phyloP scores from a whole-genome alignment of 2,797 vertebrate species.

The Mormyrops attenuatus region DNA sequence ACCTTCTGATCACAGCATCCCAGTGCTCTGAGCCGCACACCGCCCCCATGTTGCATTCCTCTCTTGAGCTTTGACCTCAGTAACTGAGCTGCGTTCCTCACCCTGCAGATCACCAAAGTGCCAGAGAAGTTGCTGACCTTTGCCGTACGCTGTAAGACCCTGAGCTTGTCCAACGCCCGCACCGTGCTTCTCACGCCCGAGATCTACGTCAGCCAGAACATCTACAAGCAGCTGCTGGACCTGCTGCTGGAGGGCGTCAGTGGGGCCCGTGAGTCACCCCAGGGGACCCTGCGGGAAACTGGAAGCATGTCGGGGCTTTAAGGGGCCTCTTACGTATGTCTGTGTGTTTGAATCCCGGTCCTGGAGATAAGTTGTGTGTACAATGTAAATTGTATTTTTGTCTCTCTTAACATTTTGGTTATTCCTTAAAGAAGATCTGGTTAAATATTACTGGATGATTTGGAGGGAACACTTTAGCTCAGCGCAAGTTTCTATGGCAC shows the following conservation, averaged over 20 bases:
- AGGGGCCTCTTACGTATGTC: not conserved
- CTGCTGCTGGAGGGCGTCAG: constrained; percentile 79
- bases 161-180: constrained; percentile 78
- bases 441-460: not conserved
- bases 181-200: constrained; percentile 92
- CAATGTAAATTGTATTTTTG: not conserved
- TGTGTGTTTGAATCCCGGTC: not conserved
- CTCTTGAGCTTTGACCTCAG: not conserved
- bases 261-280: constrained; percentile 68
- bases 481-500: not conserved
- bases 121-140: constrained; percentile 89
- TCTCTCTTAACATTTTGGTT: not conserved
- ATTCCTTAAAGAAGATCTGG: not conserved
- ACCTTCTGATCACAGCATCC: not conserved
- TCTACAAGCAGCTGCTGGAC: constrained; percentile 89
- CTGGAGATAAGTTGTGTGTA: not conserved
- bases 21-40: not conserved
- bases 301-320: not conserved
- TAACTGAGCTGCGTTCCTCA: not conserved
- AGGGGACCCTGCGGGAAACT: not conserved
- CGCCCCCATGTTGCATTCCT: not conserved
- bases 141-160: constrained; percentile 82
- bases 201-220: constrained; percentile 87
- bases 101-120: constrained; percentile 84
- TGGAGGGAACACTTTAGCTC: not conserved